These are phyloP conservation scores for Diadegma fenestrale DNA, from an alignment of 2,888 invertebrate species.

Conservation along the genomic window DNA sequence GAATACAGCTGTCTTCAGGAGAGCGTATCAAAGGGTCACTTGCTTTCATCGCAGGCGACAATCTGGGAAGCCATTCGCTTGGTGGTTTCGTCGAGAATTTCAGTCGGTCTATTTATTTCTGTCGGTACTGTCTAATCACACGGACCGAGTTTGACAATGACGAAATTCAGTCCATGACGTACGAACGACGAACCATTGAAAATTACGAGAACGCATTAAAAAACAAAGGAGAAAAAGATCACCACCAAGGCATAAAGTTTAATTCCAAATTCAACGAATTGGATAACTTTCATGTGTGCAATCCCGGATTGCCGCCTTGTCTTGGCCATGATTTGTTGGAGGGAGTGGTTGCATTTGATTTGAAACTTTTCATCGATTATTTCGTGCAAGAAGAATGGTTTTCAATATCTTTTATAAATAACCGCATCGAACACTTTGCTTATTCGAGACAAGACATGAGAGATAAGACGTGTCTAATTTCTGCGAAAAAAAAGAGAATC, in stretches of 20 bases:
- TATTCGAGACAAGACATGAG: slow-evolving; percentile 47
- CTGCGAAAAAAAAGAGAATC: too few relatives aligned
- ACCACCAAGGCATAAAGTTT: too few relatives aligned
- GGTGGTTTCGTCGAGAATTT: slow-evolving; percentile 71
- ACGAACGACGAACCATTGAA: slow-evolving; percentile 23
- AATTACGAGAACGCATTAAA: too few relatives aligned
- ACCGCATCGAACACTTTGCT: slow-evolving; percentile 36
- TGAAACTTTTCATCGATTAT: too few relatives aligned
- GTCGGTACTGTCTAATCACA: slow-evolving; percentile 64
- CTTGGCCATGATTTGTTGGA: too few relatives aligned
- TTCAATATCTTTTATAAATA: slow-evolving; percentile 45
- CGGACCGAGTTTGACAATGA: slow-evolving; percentile 37
- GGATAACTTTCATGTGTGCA: too few relatives aligned
- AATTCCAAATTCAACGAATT: too few relatives aligned
- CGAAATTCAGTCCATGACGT: slow-evolving; percentile 3
- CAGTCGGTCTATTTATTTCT: slow-evolving; percentile 63
- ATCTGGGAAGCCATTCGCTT: slow-evolving; percentile 67
- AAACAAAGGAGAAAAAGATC: too few relatives aligned
- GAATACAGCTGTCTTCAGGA: slow-evolving; percentile 47
- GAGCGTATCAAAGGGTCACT: slow-evolving; percentile 45
- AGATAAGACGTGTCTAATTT: slow-evolving; percentile 53
- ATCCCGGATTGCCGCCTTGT: too few relatives aligned
- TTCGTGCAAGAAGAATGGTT: too few relatives aligned
- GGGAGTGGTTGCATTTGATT: too few relatives aligned
- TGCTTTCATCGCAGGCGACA: slow-evolving; percentile 67